These are phyloP conservation scores for Gasterosteus aculeatus DNA, from an alignment of 2,113 vertebrate species.

Conservation along the genomic window DNA sequence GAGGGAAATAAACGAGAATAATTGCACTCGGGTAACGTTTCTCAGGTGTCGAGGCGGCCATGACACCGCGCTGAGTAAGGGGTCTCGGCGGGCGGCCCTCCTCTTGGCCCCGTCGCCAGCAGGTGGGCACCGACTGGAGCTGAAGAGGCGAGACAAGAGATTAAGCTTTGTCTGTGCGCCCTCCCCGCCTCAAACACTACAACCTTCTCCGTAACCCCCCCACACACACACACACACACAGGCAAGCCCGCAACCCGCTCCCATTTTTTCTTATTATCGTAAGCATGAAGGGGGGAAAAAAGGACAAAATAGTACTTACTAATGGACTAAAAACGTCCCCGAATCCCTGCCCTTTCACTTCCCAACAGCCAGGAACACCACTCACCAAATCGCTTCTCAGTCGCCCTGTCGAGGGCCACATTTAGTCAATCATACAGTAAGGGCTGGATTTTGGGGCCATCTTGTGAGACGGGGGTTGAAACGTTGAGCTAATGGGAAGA, in stretches of 20 bases:
- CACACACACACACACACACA: constrained; percentile 7
- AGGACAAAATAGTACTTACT: constrained; percentile 72
- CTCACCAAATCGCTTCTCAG: constrained; percentile 62
- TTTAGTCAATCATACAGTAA: constrained; percentile 70
- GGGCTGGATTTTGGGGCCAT: constrained; percentile 68
- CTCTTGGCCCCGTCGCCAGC: constrained; percentile 84
- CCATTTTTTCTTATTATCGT: constrained; percentile 79
- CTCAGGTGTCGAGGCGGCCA: constrained; percentile 81
- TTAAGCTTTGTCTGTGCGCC: constrained; percentile 77
- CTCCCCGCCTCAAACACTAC: constrained; percentile 51
- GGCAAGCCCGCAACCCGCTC: constrained; percentile 41
- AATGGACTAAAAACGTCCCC: constrained; percentile 78
- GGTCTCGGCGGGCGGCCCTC: constrained; percentile 84
- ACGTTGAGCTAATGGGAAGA: constrained; percentile 80
- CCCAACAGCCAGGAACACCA: constrained; percentile 60
- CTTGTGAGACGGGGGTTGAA: constrained; percentile 74
- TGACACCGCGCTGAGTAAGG: constrained; percentile 87
- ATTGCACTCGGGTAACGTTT: constrained; percentile 83
- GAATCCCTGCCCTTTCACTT: constrained; percentile 55
- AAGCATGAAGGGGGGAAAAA: constrained; percentile 53
- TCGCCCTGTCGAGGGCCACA: constrained; percentile 59
- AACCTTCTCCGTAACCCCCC: constrained; percentile 36
- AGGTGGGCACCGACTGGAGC: constrained; percentile 78
- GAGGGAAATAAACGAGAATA: constrained; percentile 69
- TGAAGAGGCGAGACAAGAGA: constrained; percentile 83